Evolutionary conservation across 1,140 invertebrate genomes (phyloP).

Genomic region (Battus philenor): DNA sequence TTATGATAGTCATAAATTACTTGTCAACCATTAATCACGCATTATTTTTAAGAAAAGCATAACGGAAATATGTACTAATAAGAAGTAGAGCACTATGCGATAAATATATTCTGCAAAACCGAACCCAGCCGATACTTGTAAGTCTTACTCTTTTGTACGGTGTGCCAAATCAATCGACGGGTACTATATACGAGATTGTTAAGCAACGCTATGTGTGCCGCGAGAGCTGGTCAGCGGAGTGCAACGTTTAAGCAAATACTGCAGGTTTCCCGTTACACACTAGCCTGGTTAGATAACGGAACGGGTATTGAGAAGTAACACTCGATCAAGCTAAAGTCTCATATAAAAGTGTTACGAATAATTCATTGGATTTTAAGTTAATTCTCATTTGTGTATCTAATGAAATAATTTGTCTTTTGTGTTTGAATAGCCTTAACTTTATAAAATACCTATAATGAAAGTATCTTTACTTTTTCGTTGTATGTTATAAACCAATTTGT

Average conservation of each 20-base stretch:
- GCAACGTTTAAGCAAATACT: constrained; percentile 3
- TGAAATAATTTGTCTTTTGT: not conserved
- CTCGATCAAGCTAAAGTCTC: not conserved
- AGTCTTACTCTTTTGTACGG: too few relatives aligned
- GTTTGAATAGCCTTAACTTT: not conserved
- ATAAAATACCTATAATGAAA: too few relatives aligned
- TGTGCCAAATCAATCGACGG: too few relatives aligned
- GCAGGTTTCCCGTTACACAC: constrained; percentile 11
- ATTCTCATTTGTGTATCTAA: not conserved
- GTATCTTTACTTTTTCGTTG: too few relatives aligned
- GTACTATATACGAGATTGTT: not conserved
- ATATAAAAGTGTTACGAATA: not conserved
- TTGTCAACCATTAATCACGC: too few relatives aligned
- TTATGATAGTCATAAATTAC: too few relatives aligned
- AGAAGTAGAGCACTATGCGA: too few relatives aligned
- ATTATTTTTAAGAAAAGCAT: too few relatives aligned
- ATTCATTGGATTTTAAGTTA: not conserved
- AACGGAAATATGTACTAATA: too few relatives aligned
- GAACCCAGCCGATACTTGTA: too few relatives aligned
- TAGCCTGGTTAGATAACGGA: constrained; percentile 13
- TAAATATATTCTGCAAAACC: too few relatives aligned
- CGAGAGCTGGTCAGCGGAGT: constrained; percentile 3
- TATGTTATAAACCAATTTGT: too few relatives aligned
- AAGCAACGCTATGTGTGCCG: constrained; percentile 6
- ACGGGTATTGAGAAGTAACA: not conserved